phyloP scores from a whole-genome alignment of 2,888 invertebrate species.

The Drosophila kokeensis region DNA sequence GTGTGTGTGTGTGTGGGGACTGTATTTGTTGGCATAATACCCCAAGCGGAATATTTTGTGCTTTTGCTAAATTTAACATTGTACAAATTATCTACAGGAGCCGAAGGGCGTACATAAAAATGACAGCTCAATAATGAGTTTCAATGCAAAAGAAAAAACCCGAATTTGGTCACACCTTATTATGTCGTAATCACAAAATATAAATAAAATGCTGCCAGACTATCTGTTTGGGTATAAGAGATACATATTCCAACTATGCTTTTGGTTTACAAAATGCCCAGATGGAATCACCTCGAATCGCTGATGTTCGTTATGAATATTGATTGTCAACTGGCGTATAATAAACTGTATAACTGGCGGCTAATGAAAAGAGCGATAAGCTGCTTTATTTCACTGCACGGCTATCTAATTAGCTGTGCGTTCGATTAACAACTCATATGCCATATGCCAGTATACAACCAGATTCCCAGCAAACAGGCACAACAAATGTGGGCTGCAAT shows the following conservation, averaged over 20 bases:
- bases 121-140: not conserved
- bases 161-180: not conserved
- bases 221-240: not conserved
- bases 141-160: not conserved
- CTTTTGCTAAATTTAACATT: conserved; percentile 54
- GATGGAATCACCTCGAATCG: not conserved
- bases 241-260: not conserved
- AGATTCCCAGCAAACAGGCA: conserved; percentile 26
- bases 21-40: conserved; percentile 33
- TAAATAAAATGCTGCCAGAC: not conserved
- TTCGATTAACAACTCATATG: conserved; percentile 52
- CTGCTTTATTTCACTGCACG: conserved; percentile 38
- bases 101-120: conserved; percentile 18
- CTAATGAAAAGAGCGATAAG: conserved; percentile 65
- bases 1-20: not conserved
- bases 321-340: conserved; percentile 34
- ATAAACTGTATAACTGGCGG: conserved; percentile 37
- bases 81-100: conserved; percentile 33
- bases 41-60: conserved; percentile 40
- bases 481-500: not conserved
- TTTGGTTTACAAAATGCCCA: conserved; percentile 2
- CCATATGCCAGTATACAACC: conserved; percentile 16
- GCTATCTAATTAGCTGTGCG: conserved; percentile 59
- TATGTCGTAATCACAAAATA: not conserved
- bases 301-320: conserved; percentile 62